phyloP scores from a whole-genome alignment of 2,888 invertebrate species.

The Thysanoteuthis rhombus region DNA sequence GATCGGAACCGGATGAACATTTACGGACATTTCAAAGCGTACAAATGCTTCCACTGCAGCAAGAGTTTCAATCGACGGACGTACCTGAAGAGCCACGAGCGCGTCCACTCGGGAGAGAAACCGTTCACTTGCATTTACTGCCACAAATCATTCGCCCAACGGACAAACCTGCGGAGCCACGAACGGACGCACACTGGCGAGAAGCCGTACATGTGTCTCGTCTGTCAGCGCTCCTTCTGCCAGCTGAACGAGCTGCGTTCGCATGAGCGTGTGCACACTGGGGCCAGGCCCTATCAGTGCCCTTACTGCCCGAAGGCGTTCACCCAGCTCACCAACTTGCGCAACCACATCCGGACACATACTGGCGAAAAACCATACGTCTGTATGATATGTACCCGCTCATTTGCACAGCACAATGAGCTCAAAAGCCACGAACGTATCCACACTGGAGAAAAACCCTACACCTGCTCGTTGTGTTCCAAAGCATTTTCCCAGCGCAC shows the following conservation, averaged over 20 bases:
- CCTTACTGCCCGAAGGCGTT: conserved; percentile 19
- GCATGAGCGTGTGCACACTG: conserved; percentile 21
- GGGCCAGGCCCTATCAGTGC: not conserved
- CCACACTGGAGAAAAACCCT: conserved; percentile 30
- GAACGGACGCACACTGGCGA: conserved; percentile 26
- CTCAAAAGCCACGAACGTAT: conserved; percentile 20
- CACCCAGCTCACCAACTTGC: conserved; percentile 15
- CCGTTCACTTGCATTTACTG: conserved; percentile 15
- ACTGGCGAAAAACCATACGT: conserved; percentile 1
- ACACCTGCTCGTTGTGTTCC: not conserved
- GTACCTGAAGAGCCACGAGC: conserved; percentile 1
- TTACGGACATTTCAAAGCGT: not conserved
- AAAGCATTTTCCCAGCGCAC: conserved; percentile 29
- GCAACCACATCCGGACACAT: conserved; percentile 13
- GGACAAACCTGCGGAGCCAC: conserved; percentile 18
- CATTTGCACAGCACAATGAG: conserved; percentile 18
- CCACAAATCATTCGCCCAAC: not conserved
- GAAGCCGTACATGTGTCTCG: not conserved
- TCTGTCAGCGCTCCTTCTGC: not conserved
- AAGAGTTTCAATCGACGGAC: conserved; percentile 15
- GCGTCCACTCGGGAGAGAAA: conserved; percentile 2
- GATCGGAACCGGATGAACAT: not conserved
- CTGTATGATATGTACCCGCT: not conserved
- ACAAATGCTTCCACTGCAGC: not conserved
- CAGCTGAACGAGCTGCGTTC: conserved; percentile 21